Percentiles rank a stretch among this genome's conserved stretches.
Conservation (phyloP, 1,140 invertebrate genomes). For the Drosophila suzukii region DNA sequence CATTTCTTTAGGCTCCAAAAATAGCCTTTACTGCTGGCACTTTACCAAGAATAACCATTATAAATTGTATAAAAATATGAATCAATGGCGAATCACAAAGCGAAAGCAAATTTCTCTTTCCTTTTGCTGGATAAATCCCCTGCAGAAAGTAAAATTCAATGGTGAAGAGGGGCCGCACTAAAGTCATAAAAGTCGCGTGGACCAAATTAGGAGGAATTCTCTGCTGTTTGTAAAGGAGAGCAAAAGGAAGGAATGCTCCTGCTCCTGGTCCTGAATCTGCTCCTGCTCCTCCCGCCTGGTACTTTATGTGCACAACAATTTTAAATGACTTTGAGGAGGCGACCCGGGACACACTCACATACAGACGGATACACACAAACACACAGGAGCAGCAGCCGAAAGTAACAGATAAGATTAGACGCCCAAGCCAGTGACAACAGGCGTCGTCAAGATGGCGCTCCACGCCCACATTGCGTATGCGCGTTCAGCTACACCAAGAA, state of each 20-base stretch:
- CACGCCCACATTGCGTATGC: slow-evolving; percentile 75
- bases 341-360: slow-evolving; percentile 51
- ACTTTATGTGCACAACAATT: slow-evolving; percentile 78
- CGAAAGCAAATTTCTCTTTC: slow-evolving; percentile 33
- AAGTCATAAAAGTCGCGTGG: slow-evolving; percentile 83
- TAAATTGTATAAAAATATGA: slow-evolving; percentile 72
- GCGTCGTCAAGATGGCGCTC: slow-evolving; percentile 76
- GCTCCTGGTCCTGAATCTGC: slow-evolving; percentile 6
- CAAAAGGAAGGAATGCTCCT: slow-evolving; percentile 23
- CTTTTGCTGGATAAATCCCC: slow-evolving; percentile 41
- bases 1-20: slow-evolving; percentile 19
- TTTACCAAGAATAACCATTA: slow-evolving; percentile 20
- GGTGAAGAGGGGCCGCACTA: slow-evolving; percentile 60
- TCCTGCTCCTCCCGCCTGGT: slow-evolving; percentile 22
- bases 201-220: slow-evolving; percentile 76
- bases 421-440: slow-evolving; percentile 76
- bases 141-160: slow-evolving; percentile 65
- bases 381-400: slow-evolving; percentile 46
- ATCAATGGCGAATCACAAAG: slow-evolving; percentile 62
- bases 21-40: slow-evolving; percentile 29
- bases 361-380: slow-evolving; percentile 22
- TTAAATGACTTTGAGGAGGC: slow-evolving; percentile 80
- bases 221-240: slow-evolving; percentile 35
- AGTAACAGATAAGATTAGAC: slow-evolving; percentile 81
- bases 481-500: slow-evolving; percentile 36